These are phyloP conservation scores for Troilus luridus DNA, from an alignment of 2,888 invertebrate species.

Conservation along the genomic window DNA sequence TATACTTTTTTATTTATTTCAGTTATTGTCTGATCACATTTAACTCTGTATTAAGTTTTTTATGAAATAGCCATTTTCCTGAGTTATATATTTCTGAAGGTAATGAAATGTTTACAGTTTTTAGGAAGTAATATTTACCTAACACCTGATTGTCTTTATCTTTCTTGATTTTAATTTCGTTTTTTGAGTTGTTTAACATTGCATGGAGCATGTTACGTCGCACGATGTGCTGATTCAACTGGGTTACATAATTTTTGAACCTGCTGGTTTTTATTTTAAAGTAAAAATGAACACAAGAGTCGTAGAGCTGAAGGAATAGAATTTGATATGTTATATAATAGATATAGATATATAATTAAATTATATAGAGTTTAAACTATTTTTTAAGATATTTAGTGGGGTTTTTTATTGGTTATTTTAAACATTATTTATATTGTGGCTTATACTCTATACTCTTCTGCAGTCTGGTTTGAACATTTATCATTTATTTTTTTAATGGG, in stretches of 20 bases:
- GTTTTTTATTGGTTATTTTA: too few species aligned
- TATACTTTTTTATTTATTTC: constrained; percentile 10
- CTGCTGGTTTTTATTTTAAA: constrained; percentile 53
- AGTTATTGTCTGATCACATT: neutral
- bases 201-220: constrained; percentile 48
- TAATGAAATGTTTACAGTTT: neutral
- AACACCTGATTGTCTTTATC: neutral
- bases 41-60: neutral
- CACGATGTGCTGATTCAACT: neutral
- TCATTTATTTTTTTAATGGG: too few species aligned
- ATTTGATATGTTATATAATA: too few species aligned
- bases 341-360: too few species aligned
- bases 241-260: neutral
- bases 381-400: too few species aligned
- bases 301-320: too few species aligned
- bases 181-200: constrained; percentile 17
- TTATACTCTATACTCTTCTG: too few species aligned
- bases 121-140: neutral
- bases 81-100: neutral
- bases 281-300: neutral
- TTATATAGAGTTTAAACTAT: too few species aligned
- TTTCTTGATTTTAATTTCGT: neutral
- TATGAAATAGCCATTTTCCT: neutral
- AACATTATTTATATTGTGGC: too few species aligned
- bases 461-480: too few species aligned